These are phyloP conservation scores for Acronicta leporina DNA, from an alignment of 2,888 invertebrate genomes.

Conservation along the genomic window DNA sequence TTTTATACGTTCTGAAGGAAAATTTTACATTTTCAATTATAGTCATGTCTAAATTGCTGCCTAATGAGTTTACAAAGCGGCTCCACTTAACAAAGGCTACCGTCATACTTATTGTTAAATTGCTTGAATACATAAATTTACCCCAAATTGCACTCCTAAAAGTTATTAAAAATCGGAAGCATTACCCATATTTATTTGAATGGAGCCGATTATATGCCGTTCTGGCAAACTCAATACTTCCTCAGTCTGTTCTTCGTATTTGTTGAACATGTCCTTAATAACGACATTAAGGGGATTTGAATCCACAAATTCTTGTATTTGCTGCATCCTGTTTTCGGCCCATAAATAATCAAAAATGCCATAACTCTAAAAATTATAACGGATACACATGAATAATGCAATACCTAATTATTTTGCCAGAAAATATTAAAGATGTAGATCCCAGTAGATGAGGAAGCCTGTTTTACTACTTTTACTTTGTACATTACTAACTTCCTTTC, in stretches of 20 bases:
- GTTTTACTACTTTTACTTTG: no score
- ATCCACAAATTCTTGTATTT: slow-evolving; percentile 91
- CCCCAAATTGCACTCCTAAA: no score
- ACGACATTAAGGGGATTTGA: slow-evolving; percentile 93
- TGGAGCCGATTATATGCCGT: slow-evolving; percentile 92
- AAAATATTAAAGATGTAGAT: no score
- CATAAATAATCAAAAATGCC: slow-evolving; percentile 91
- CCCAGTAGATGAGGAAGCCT: no score
- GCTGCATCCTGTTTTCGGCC: slow-evolving; percentile 92
- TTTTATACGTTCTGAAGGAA: slow-evolving; percentile 90
- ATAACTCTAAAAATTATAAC: slow-evolving; percentile 67
- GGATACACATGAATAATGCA: no score
- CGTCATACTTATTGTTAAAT: no score
- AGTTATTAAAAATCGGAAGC: neutral
- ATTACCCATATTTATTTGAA: slow-evolving; percentile 93
- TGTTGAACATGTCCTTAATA: slow-evolving; percentile 92
- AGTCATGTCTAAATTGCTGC: no score
- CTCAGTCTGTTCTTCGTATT: slow-evolving; percentile 91
- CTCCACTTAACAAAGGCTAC: no score
- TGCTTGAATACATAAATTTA: no score
- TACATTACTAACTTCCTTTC: no score
- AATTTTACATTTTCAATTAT: neutral
- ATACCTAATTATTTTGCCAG: no score
- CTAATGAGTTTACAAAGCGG: no score
- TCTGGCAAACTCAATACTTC: slow-evolving; percentile 90